Evolutionary conservation across 2,888 invertebrate species (phyloP), one percentile per base, ranked within the genome.

Genomic region (Idaea biselata): DNA sequence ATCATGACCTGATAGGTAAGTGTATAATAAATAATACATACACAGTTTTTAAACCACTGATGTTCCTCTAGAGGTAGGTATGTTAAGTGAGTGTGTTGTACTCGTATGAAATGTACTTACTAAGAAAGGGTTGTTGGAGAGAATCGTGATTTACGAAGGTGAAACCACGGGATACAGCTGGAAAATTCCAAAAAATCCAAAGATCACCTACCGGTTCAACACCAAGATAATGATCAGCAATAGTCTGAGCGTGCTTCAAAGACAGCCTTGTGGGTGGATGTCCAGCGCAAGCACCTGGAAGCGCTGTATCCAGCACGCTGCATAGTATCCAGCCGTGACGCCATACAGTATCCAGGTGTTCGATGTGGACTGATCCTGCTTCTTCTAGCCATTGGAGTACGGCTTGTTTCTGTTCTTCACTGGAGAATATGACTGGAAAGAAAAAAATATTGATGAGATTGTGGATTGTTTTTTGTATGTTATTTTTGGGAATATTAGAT

Each of bases 231-330:
- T 94, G 93, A 66, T 93, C 94, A 54, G 94, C 94, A 59, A 94
- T 90, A 6, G 93, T 86, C 80, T 94, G 94, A 55, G 94, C 94
- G 73, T 94, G 94, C 68, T 88, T 85, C 60, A 93, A 63, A 0
- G 89, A 85, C 5, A 91, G 82, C 60, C 82, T 81, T 0, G 88
- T 87, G 0, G 93, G 93, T 0, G 93, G 90, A 68, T 94, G 94
- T 5, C 94, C 94, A 0, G 93, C 89, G 79, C 94, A 94, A 0
- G 94, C 93, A 62, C 94, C 94, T 0, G 94, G 94, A n/a, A 94
- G 80, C 0, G 91, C 93, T 7, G 91, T 86, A 71, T 94, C 94
- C 61, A 95, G 83, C 59, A 94, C 88, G 6, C 93, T 93, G 79
- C 94, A 95, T 0, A 95, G 81, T 18, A 94, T 86, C 78, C 94